Evolutionary conservation across 2,113 vertebrate species (phyloP).

Genomic region (Triplophysa tibetana): DNA sequence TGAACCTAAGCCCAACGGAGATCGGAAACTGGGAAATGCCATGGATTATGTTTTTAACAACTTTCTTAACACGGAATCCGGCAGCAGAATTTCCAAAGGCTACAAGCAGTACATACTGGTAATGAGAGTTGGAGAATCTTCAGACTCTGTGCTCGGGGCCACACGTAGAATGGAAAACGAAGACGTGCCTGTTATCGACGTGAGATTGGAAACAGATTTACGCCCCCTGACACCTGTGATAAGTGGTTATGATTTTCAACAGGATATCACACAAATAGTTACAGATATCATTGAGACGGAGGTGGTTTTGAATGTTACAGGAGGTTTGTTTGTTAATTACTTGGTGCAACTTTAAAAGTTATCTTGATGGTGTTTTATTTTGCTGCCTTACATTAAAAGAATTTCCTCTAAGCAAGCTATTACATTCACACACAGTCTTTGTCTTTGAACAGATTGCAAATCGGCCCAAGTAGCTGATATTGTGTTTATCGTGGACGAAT

Average conservation of each 20-base stretch:
- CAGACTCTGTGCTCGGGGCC: slow-evolving; percentile 60
- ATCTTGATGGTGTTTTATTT: too few species aligned
- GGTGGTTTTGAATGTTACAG: slow-evolving; percentile 19
- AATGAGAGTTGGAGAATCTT: slow-evolving; percentile 71
- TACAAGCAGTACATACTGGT: slow-evolving; percentile 73
- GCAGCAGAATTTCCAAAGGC: slow-evolving; percentile 70
- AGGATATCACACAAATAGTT: not conserved
- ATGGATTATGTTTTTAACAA: slow-evolving; percentile 63
- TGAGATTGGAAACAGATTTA: slow-evolving; percentile 51
- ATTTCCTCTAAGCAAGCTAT: not conserved
- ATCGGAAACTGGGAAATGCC: slow-evolving; percentile 63
- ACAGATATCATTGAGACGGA: slow-evolving; percentile 62
- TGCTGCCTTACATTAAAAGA: too few species aligned
- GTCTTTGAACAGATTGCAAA: slow-evolving; percentile 73
- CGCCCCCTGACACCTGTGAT: rapidly evolving
- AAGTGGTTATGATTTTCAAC: not conserved
- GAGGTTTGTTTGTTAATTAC: not conserved
- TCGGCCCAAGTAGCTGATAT: slow-evolving; percentile 73
- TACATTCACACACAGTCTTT: not conserved
- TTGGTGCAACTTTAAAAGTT: not conserved
- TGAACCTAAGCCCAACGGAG: slow-evolving; percentile 45
- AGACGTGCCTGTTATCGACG: slow-evolving; percentile 70
- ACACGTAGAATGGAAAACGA: slow-evolving; percentile 64
- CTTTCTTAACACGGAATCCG: slow-evolving; percentile 68
- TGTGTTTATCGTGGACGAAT: slow-evolving; percentile 83